Percentiles rank a stretch among this genome's conserved stretches.
phyloP scores from a whole-genome alignment of 1,140 invertebrate genomes.

The Bombus terrestris region DNA sequence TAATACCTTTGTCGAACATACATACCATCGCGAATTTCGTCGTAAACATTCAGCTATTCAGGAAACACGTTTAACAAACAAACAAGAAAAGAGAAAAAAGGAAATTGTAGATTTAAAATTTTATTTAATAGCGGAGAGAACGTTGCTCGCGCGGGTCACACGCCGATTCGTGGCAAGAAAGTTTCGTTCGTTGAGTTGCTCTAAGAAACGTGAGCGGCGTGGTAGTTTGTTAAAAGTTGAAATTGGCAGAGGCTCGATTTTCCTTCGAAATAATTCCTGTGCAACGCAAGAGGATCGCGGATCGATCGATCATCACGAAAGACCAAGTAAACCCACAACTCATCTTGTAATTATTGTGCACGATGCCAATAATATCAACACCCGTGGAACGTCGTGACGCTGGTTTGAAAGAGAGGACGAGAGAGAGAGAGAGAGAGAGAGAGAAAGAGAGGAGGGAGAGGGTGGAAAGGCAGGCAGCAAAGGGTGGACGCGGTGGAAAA shows the following conservation, averaged over 20 bases:
- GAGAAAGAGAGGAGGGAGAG: background rate
- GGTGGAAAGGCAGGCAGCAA: background rate
- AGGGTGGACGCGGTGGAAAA: slow-evolving; percentile 12
- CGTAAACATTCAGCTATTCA: background rate
- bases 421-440: too few species aligned
- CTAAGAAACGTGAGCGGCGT: slow-evolving; percentile 35
- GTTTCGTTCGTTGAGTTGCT: slow-evolving; percentile 15
- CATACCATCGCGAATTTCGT: background rate
- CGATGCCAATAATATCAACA: slow-evolving; percentile 59
- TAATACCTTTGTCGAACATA: background rate
- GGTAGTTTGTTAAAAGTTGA: slow-evolving; percentile 67
- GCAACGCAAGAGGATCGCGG: slow-evolving; percentile 11
- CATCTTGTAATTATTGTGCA: slow-evolving; percentile 64
- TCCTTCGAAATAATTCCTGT: slow-evolving; percentile 55
- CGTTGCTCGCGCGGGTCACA: background rate
- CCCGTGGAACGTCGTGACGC: background rate
- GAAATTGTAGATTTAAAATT: slow-evolving; percentile 19
- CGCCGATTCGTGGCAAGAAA: background rate
- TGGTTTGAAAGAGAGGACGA: background rate
- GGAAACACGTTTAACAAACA: background rate
- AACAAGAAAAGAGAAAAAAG: too few species aligned
- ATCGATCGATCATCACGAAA: slow-evolving; percentile 57
- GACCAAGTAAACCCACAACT: slow-evolving; percentile 57
- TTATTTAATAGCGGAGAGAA: slow-evolving; percentile 10
- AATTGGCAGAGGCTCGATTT: slow-evolving; percentile 62